Conservation (phyloP, 2,797 vertebrate species). For the Periparus ater region DNA sequence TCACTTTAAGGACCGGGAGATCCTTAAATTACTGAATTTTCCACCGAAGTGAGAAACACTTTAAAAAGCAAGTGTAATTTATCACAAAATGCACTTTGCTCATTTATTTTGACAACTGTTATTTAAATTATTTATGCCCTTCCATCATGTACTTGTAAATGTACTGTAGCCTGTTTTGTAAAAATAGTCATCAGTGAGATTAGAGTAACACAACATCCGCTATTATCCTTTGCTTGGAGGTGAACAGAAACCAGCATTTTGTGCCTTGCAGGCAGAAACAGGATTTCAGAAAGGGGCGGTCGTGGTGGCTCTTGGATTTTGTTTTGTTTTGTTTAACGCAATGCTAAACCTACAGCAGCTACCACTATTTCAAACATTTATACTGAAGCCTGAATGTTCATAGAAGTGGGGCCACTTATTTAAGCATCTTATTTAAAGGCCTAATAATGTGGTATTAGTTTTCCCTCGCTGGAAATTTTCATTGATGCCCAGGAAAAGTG, state of each 20-base stretch:
- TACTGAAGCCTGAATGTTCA: background rate
- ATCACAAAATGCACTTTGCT: constrained; percentile 68
- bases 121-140: constrained; percentile 67
- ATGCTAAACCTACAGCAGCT: background rate
- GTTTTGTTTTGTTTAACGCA: background rate
- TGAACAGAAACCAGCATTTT: constrained; percentile 12
- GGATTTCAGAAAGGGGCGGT: background rate
- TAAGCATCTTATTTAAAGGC: background rate
- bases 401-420: background rate
- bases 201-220: background rate
- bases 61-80: constrained; percentile 58
- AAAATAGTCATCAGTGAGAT: constrained; percentile 55
- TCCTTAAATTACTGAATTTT: constrained; percentile 60
- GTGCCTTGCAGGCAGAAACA: constrained; percentile 9
- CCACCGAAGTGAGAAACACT: constrained; percentile 49
- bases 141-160: constrained; percentile 35
- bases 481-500: background rate
- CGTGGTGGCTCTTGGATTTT: background rate
- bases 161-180: constrained; percentile 40
- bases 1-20: constrained; percentile 52
- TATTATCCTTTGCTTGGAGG: constrained; percentile 34
- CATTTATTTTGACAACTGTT: constrained; percentile 67
- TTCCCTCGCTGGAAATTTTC: background rate
- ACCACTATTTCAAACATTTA: background rate
- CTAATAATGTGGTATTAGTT: background rate